Evolutionary conservation across 2,113 vertebrate genomes (phyloP).

Genomic region (Alaudala cheleensis): DNA sequence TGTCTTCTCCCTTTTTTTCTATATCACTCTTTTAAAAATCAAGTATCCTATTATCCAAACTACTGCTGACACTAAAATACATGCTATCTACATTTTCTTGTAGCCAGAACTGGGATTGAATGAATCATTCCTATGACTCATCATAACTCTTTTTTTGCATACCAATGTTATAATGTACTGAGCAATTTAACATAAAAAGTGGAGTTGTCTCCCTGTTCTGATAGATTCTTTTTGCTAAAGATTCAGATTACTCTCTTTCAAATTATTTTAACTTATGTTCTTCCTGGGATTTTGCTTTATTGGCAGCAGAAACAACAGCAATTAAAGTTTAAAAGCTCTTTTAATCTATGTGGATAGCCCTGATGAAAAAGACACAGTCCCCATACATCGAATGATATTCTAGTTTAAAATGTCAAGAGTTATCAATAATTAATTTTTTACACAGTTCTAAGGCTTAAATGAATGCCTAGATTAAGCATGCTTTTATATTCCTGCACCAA

Average conservation of each 20-base stretch:
- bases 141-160: conserved; percentile 43
- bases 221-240: not conserved
- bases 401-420: not conserved
- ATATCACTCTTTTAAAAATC: not conserved
- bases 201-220: not conserved
- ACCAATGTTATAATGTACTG: not conserved
- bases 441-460: not conserved
- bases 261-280: not conserved
- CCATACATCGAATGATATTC: not conserved
- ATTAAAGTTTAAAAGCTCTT: not conserved
- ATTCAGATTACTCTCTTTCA: not conserved
- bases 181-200: conserved; percentile 22
- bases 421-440: not conserved
- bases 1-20: not conserved
- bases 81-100: conserved; percentile 19
- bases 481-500: not conserved
- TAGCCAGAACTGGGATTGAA: conserved; percentile 22
- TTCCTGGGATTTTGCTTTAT: not conserved
- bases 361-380: not conserved
- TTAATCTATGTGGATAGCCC: not conserved
- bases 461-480: not conserved
- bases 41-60: conserved; percentile 10
- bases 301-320: not conserved
- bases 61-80: conserved; percentile 47
- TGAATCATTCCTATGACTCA: conserved; percentile 65